Evolutionary conservation across 1,140 invertebrate species (phyloP), one percentile per base, ranked within the genome.

Genomic region (Venustaconcha ellipsiformis): DNA sequence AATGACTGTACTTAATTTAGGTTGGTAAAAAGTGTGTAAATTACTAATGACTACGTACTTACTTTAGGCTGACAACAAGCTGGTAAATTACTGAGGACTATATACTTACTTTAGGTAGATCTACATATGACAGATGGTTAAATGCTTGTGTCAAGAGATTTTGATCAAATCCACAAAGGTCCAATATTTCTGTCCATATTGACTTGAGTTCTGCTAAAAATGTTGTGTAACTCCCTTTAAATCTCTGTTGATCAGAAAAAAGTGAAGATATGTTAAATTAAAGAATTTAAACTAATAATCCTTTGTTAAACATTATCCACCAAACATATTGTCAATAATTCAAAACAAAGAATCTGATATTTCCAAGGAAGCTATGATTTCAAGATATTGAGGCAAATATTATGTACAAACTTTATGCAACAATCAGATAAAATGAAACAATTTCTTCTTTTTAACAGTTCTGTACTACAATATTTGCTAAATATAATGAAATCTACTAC

Each of bases 91-190:
- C 37, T 8, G 37, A 48, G 37, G 37, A 48, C 37, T 48, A 6
- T 26, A 30, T 63, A 67, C 72, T 64, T 75, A 87, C 87, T 80
- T 82, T 82, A 60, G 84, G 79, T 30, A 87, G 78, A 26, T 82
- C 55, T 30, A 85, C 71, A 65, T 79, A 79, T 5, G 87, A 86
- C 14, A 88, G 56, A 13, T 79, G 60, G 57, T 85, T 80, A 78
- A 88, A 88, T 20, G 84, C 84, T 69, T 86, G 82, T 57, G 80
- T 76, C 13, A 88, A 64, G n/a, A 69, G 48, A 70, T 75, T 84
- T 74, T 73, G 81, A 78, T 65, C 81, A 78, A 18, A 69, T 14
- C 57, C 73, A 48, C 57, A 64, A 13, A 74, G 78, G 62, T 83
- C 86, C n/a, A 79, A 62, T 17, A 75, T 78, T 58, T 84, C 80